These are phyloP conservation scores for Dolichopus griseipennis DNA, from an alignment of 2,888 invertebrate species.

Conservation along the genomic window DNA sequence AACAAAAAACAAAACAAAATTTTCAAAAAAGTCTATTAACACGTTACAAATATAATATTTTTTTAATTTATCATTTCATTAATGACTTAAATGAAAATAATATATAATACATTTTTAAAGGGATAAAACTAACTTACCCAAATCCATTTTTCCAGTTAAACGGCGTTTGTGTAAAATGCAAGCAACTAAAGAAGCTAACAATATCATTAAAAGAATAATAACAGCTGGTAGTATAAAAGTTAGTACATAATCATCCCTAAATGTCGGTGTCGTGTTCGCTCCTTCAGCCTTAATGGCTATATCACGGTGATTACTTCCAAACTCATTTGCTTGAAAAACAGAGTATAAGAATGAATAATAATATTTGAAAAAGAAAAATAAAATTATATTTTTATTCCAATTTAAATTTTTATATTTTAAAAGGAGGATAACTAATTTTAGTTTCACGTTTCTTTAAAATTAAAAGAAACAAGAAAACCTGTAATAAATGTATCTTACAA, in stretches of 20 bases:
- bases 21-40: too few species aligned
- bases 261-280: slow-evolving; percentile 40
- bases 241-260: slow-evolving; percentile 57
- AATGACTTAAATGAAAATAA: too few species aligned
- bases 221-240: slow-evolving; percentile 85
- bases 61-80: too few species aligned
- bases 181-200: slow-evolving; percentile 78
- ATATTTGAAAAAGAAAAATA: neutral
- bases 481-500: slow-evolving; percentile 34
- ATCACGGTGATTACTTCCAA: slow-evolving; percentile 34
- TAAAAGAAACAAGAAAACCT: too few species aligned
- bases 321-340: slow-evolving; percentile 25
- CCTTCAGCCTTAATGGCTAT: slow-evolving; percentile 35
- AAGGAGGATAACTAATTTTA: too few species aligned
- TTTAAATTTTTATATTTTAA: too few species aligned
- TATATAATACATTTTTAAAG: too few species aligned
- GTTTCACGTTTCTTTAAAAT: too few species aligned
- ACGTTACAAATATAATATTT: too few species aligned
- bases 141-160: slow-evolving; percentile 75
- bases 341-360: neutral
- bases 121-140: slow-evolving; percentile 43
- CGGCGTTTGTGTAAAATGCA: slow-evolving; percentile 78
- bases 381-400: too few species aligned
- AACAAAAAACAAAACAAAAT: too few species aligned
- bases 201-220: slow-evolving; percentile 78